Evolutionary conservation across 2,888 invertebrate species (phyloP).

Genomic region (Polylopha cassiicola): DNA sequence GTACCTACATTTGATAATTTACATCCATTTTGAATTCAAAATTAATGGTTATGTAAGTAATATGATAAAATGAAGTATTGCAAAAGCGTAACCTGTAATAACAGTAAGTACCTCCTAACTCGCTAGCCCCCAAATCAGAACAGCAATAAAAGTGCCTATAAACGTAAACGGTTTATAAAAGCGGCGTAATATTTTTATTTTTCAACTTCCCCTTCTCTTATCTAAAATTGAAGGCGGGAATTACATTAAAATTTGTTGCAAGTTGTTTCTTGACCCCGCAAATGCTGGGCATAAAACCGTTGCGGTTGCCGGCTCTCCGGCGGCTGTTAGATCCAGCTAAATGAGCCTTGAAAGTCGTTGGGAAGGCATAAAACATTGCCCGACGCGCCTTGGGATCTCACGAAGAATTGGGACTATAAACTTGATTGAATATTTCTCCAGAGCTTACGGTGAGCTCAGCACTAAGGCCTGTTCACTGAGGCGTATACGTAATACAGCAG

Average conservation of each 20-base stretch:
- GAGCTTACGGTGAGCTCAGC: conserved; percentile 4
- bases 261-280: conserved; percentile 10
- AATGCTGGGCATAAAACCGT: conserved; percentile 6
- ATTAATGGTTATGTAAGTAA: too few relatives aligned
- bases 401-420: conserved; percentile 48
- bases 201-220: conserved; percentile 13
- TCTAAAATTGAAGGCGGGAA: conserved; percentile 12
- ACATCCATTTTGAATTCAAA: too few relatives aligned
- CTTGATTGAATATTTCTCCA: conserved; percentile 54
- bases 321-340: conserved; percentile 35
- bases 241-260: conserved; percentile 14
- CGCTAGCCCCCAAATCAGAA: conserved; percentile 3
- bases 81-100: too few relatives aligned
- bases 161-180: conserved; percentile 18
- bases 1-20: too few relatives aligned
- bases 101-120: conserved; percentile 3
- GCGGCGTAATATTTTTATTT: conserved; percentile 9
- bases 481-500: neutral
- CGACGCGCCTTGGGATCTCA: conserved; percentile 23
- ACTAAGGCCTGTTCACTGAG: neutral
- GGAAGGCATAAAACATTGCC: conserved; percentile 36
- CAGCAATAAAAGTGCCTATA: conserved; percentile 14
- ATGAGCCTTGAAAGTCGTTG: conserved; percentile 45
- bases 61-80: too few relatives aligned
- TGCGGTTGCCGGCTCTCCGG: conserved; percentile 8